A percentile compares a stretch with the other conserved stretches of the same genome.
phyloP scores from a whole-genome alignment of 1,140 invertebrate genomes.

The Hermetia illucens region DNA sequence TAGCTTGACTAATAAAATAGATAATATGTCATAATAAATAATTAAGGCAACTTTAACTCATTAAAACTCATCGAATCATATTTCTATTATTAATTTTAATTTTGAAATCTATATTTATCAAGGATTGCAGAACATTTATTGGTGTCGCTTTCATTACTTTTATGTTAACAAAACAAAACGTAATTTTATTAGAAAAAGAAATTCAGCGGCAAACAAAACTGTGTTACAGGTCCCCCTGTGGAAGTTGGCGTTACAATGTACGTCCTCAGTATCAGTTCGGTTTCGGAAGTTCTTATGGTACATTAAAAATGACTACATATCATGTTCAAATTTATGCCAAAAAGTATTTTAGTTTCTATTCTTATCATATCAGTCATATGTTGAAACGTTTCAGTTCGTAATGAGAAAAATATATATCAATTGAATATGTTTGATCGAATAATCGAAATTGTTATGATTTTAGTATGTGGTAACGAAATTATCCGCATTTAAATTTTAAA shows the following conservation, averaged over 20 bases:
- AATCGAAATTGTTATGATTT: constrained; percentile 1
- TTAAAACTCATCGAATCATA: no score
- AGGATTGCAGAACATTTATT: no score
- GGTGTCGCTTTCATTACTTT: no score
- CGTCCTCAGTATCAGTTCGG: constrained; percentile 95
- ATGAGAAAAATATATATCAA: constrained; percentile 2
- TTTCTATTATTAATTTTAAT: no score
- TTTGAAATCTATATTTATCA: no score
- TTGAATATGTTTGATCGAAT: neutral
- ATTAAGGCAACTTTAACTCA: no score
- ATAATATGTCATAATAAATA: no score
- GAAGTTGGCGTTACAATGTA: constrained; percentile 96
- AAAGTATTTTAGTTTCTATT: neutral
- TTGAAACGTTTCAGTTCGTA: neutral
- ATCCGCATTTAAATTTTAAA: constrained; percentile 1
- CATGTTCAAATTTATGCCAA: neutral
- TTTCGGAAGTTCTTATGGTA: constrained; percentile 98
- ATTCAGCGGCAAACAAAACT: constrained; percentile 19
- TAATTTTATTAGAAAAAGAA: constrained; percentile 11
- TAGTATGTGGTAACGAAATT: neutral
- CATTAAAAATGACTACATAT: constrained; percentile 17
- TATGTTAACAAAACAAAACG: neutral
- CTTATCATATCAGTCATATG: neutral
- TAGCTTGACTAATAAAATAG: no score
- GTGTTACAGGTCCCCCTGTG: constrained; percentile 84